phyloP scores from a whole-genome alignment of 2,797 vertebrate genomes.

The Fundulus diaphanus region DNA sequence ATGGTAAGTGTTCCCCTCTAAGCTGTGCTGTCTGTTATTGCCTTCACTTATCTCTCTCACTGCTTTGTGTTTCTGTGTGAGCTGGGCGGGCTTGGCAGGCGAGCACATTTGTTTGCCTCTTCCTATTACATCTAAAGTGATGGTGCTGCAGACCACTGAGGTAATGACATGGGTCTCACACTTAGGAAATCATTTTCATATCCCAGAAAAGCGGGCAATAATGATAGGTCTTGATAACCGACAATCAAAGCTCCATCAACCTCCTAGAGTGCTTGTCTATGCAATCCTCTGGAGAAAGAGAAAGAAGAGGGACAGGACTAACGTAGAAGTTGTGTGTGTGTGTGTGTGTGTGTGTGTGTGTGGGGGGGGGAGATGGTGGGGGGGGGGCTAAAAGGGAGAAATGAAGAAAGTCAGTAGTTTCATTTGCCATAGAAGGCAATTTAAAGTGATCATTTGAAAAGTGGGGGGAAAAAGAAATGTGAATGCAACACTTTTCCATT shows the following conservation, averaged over 20 bases:
- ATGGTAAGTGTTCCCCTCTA: slow-evolving; percentile 53
- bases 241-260: slow-evolving; percentile 80
- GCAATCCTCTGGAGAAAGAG: slow-evolving; percentile 60
- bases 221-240: slow-evolving; percentile 82
- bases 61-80: slow-evolving; percentile 60
- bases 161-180: slow-evolving; percentile 80
- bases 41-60: slow-evolving; percentile 70
- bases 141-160: slow-evolving; percentile 67
- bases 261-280: slow-evolving; percentile 69
- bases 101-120: slow-evolving; percentile 72
- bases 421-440: not conserved
- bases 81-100: slow-evolving; percentile 38
- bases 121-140: slow-evolving; percentile 68
- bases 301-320: slow-evolving; percentile 20
- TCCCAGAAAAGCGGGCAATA: slow-evolving; percentile 69
- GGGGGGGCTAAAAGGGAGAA: slow-evolving; percentile 33
- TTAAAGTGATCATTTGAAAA: not conserved
- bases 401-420: slow-evolving; percentile 30
- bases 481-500: not conserved
- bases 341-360: not conserved
- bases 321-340: not conserved
- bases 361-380: no score
- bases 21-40: slow-evolving; percentile 42
- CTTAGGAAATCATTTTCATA: slow-evolving; percentile 81
- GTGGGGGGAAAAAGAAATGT: not conserved